Conservation (phyloP, 2,888 invertebrate genomes). For the Halictus quadricinctus region DNA sequence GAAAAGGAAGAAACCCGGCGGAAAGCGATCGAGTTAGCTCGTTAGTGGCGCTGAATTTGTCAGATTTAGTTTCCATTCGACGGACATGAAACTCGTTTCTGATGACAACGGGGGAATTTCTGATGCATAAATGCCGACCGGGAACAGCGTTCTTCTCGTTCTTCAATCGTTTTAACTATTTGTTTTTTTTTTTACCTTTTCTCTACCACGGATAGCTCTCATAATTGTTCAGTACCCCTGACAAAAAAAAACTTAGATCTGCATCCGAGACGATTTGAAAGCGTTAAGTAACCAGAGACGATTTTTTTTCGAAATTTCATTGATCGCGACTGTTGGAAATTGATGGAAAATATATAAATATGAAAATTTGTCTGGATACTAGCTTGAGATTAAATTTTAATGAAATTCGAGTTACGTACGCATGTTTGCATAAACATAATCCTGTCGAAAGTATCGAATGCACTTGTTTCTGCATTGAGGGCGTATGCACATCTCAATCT, state of each 20-base stretch:
- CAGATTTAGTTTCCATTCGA: conserved; percentile 13
- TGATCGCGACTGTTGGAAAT: neutral
- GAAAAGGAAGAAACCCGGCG: neutral
- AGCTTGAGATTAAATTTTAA: neutral
- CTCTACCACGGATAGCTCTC: neutral
- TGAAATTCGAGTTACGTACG: neutral
- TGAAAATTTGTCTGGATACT: neutral
- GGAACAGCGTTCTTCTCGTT: neutral
- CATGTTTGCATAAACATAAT: neutral
- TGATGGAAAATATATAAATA: neutral
- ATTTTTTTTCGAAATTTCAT: neutral
- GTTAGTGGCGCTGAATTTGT: conserved; percentile 2
- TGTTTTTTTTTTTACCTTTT: neutral
- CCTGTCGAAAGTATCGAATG: neutral
- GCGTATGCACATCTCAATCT: neutral
- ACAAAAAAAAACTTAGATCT: neutral
- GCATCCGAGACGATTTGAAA: neutral
- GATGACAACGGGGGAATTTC: neutral
- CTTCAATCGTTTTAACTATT: neutral
- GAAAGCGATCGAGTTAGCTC: conserved; percentile 18
- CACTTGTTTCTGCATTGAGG: neutral
- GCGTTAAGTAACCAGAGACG: neutral
- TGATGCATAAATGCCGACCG: conserved; percentile 12
- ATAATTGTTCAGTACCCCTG: neutral
- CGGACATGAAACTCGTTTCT: neutral